Evolutionary conservation across 2,113 vertebrate species (phyloP).

Genomic region (Mormoops blainvillei): DNA sequence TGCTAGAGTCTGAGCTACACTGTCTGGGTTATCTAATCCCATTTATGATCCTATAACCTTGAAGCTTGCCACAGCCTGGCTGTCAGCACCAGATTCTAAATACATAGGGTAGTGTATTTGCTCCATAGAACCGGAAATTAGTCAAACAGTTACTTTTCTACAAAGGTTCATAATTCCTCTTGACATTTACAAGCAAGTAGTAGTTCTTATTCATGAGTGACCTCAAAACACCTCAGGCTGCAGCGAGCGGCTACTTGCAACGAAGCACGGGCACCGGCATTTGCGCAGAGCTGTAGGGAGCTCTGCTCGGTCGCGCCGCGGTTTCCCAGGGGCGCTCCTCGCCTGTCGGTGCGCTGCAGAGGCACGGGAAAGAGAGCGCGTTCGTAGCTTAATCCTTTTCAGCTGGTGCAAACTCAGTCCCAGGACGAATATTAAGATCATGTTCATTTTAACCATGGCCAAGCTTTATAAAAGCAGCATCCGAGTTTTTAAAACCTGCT

Average conservation of each 20-base stretch:
- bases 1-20: conserved; percentile 35
- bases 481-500: conserved; percentile 31
- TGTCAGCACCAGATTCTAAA: conserved; percentile 75
- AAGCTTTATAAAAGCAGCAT: conserved; percentile 55
- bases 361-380: conserved; percentile 37
- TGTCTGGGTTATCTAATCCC: conserved; percentile 75
- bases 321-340: conserved; percentile 52
- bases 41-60: conserved; percentile 79
- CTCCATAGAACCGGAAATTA: conserved; percentile 77
- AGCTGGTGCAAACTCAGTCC: conserved; percentile 56
- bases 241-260: conserved; percentile 56
- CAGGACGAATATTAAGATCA: conserved; percentile 67
- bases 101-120: conserved; percentile 67
- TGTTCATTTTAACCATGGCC: conserved; percentile 69
- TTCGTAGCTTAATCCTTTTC: conserved; percentile 64
- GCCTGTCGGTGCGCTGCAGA: conserved; percentile 29
- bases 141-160: conserved; percentile 78
- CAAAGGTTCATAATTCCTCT: conserved; percentile 81
- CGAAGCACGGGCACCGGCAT: background rate
- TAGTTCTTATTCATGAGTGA: conserved; percentile 67
- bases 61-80: conserved; percentile 50
- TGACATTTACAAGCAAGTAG: conserved; percentile 81
- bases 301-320: background rate
- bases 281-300: background rate
- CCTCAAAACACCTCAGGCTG: conserved; percentile 66